Evolutionary conservation across 2,888 invertebrate species (phyloP), one percentile per base, ranked within the genome.

Genomic region (Girardia tigrina): DNA sequence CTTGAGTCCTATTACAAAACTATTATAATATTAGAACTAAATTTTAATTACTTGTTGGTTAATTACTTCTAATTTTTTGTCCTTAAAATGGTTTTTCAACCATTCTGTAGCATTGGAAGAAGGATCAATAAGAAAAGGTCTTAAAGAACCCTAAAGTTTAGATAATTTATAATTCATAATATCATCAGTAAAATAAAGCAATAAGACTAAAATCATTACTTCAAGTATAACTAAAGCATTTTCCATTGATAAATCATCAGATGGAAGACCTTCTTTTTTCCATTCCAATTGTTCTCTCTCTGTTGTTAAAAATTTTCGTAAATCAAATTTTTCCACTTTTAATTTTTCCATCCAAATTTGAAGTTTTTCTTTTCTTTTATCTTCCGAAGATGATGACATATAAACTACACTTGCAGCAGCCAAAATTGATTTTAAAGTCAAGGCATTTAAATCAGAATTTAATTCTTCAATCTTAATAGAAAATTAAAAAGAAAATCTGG

Each of bases 71-170:
- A 91, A 87, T 6, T 89, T 87, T 28, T 87, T 84, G 70, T 85
- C 87, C 76, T 88, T 88, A 0, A 91, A 84, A 80, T 90, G 89
- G 70, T 87, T 87, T 80, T 88, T 88, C 0, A 94, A 85, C 94
- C 94, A 94, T 36, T 88, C 86, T 0, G 89, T 87, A 0, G 92
- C 91, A 8, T 89, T 88, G 1, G 90, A 90, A 0, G 92, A 90
- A 0, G 97, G 92, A 85, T 98, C 97, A 70, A 97, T 87, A 69
- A 97, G 86, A 75, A 94, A 86, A 0, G 94, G 91, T 0, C 89
- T 87, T 79, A 88, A 87, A 28, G 82, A 82, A 56, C 84, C 85
- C 86, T 87, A 80, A 74, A 80, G 79, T 75, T 16, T 14, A 70
- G 8, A 73, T n/a, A n/a, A 74, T 70, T 29, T 20, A 26, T 70